Base-by-base conservation (phyloP, 2,888 invertebrate species). In the Lingula anatina region DNA sequence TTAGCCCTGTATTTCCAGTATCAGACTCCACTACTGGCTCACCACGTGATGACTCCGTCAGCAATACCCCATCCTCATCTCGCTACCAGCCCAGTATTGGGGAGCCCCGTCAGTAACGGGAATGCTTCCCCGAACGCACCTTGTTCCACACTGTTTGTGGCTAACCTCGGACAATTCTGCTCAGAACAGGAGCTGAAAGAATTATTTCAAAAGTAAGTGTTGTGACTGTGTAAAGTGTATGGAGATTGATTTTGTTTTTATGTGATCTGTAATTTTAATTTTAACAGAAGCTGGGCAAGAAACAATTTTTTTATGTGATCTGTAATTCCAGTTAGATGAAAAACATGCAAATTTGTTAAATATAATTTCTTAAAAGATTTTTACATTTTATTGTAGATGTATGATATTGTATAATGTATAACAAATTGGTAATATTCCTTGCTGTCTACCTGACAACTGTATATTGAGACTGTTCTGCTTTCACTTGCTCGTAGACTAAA, bases 171-270 rank as follows among this genome's bases (percentile, higher is more conserved):
- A 65, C 92, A 92, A 80, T 93, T 91, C 79, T 94, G 95, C 72
- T 93, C 92, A 64, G 97, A 97, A 81, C 95, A 96, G 77, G 96
- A 97, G 80, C 86, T 97, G 66, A 95, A 95, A 83, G 94, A 95
- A 81, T 89, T 97, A 76, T 95, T 96, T 82, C 89, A 89, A 85
- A 94, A 93, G 94, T 95, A 80, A 81, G 82, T 50, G 9, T 21
- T 7, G 24, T 5, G 5, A 7, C n/a, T n/a, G n/a, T n/a, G n/a
- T n/a, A n/a, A n/a, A n/a, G n/a, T n/a, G n/a, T n/a, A n/a, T n/a
- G n/a, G n/a, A n/a, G n/a, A n/a, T 31, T 21, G 21, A 28, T 43
- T 43, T 27, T 12, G 20, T 24, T 20, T 36, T 20, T 18, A 18
- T 20, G 18, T 36, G 20, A 20, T 36, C 20, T 20, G 20, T 18